Evolutionary conservation across 2,797 vertebrate genomes (phyloP).

Genomic region (Cyclopterus lumpus): DNA sequence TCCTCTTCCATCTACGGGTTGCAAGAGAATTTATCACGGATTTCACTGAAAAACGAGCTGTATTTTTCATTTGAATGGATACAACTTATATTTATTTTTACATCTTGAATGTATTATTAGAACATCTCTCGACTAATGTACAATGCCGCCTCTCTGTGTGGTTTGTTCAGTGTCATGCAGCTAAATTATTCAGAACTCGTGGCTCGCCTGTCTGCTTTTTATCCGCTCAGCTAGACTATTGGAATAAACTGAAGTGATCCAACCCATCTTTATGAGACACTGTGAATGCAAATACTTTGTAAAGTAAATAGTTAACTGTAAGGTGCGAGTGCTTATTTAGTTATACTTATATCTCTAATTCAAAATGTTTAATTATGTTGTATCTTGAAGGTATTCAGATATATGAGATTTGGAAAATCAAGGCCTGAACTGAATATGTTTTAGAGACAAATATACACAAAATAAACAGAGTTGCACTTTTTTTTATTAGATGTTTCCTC

Average conservation of each 20-base stretch:
- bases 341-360: neutral
- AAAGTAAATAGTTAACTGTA: neutral
- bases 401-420: neutral
- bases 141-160: neutral
- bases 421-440: neutral
- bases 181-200: constrained; percentile 54
- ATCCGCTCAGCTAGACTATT: constrained; percentile 13
- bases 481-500: neutral
- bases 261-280: constrained; percentile 20
- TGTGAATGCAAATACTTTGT: constrained; percentile 20
- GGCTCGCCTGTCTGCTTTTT: constrained; percentile 16
- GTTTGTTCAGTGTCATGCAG: constrained; percentile 9
- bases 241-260: constrained; percentile 24
- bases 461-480: neutral
- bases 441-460: neutral
- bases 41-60: neutral
- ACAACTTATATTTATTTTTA: neutral
- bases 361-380: neutral
- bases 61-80: constrained; percentile 8
- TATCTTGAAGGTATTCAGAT: neutral
- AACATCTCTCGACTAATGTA: neutral
- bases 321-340: neutral
- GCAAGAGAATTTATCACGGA: neutral
- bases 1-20: neutral
- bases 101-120: neutral